Base-by-base conservation (phyloP, 2,113 vertebrate genomes). In the Ctenodactylus gundi region DNA sequence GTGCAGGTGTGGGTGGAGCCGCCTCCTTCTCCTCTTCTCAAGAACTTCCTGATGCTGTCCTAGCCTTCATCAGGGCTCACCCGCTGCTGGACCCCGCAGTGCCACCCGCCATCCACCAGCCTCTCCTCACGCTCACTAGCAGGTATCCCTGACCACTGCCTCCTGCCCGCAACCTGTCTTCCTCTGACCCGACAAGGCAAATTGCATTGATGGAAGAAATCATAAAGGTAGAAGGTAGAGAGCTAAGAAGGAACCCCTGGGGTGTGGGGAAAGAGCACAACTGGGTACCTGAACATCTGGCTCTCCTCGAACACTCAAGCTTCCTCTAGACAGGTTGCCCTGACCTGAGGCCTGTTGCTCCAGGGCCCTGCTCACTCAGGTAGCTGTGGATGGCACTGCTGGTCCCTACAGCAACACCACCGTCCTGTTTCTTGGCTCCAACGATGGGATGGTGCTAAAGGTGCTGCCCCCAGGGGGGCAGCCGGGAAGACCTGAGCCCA, bases 21-120 rank as follows among this genome's bases (percentile, higher is more conserved):
- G 87, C 98, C 0, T 44, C 96, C 0, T 97, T 98, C 95, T 98
- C 97, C 95, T 98, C 99, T 27, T 99, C 99, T 10, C 99, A 98
- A 64, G 98, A 99, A 57, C 99, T 99, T 92, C 99, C 99, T 0
- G 99, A 99, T 0, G 99, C 99, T 49, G 99, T 98, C 0, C 95
- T 99, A 94, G 96, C 98, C 20, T 99, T 99, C 88, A 99, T 99
- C 98, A 99, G 99, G 97, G 99, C 99, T 1, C 99, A 99, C 97
- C 99, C 99, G 0, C 98, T 99, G 87, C 98, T 99, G 98, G 99
- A 99, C 29, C 99, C 99, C 2, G 98, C 99, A 0, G 98, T 99
- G 68, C 98, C 98, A 0, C 98, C 99, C 0, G 98, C 99, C 68
- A 98, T 98, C 0, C 98, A 99, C 87, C 97, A 97, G 34, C 99